Evolutionary conservation across 2,888 invertebrate genomes (phyloP), one percentile per base, ranked within the genome.

Genomic region (Crioceris asparagi): DNA sequence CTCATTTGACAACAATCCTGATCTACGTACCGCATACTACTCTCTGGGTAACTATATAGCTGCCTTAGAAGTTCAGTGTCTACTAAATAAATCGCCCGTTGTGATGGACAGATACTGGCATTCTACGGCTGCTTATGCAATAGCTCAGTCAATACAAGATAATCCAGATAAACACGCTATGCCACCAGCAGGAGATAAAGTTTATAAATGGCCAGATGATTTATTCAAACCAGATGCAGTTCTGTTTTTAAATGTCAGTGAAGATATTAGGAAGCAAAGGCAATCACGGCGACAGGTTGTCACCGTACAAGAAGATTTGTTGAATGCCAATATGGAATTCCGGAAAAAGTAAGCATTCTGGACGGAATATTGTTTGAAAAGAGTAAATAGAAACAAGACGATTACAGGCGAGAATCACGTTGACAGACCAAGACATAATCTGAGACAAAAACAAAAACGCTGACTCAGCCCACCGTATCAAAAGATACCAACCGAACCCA

Each of bases 91-190:
- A 17, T 45, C 48, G 34, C 65, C 67, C n/a, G 61, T 68, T 3
- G 51, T 69, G 19, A 55, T 68, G 55, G 69, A 69, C 44, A 60
- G 68, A 47, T 69, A 57, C 47, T 69, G 67, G 67, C 66, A 68
- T 52, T 67, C 67, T 10, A 67, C 68, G 7, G 56, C 61, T n/a
- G 64, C 66, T 2, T 67, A 59, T 49, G 63, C 64, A 2, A 44
- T 66, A 21, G 65, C 66, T 2, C 61, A 65, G 50, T 47, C 49
- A 18, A 49, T 61, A 11, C 45, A 55, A 16, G 48, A 58, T 36
- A 36, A 41, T 33, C 48, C 53, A 15, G 42, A 46, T 3, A 39
- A 47, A 19, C 44, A 51, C 32, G 35, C 29, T n/a, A 44, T 66
- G 33, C 62, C 62, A 10, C 38, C 50, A 16, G 40, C 47, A 42